Evolutionary conservation across 1,140 invertebrate genomes (phyloP), one percentile per base, ranked within the genome.

Genomic region (Panagrolaimus sp.): DNA sequence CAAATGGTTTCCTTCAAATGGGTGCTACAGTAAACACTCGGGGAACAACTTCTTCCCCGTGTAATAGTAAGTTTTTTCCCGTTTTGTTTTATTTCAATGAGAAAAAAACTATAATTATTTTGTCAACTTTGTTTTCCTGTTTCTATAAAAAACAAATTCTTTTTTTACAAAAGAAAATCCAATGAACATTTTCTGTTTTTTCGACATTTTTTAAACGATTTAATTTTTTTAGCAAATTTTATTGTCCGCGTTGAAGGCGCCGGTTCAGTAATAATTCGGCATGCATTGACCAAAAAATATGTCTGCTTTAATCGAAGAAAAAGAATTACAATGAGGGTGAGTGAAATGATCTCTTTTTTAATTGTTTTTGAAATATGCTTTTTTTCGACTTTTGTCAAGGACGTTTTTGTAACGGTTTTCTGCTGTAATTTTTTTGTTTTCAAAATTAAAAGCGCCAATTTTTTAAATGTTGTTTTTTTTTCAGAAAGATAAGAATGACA

Each of bases 401-500:
- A 26, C 52, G 52, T 28, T 58, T 58, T 9, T 58, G 32, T 38
- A 38, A 38, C 32, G 52, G 52, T 28, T 58, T 58, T 28, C 17
- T 52, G 48, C n/a, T 24, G 17, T 52, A 52, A 52, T 21, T 52
- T 52, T 52, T 21, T 52, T 52, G 48, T 21, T 26, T 38, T 21
- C 17, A n/a, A 24, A 24, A 58, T 58, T 21, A n/a, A 28, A 58
- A 58, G 28, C 28, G 52, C 28, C 21, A 58, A 26, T 21, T 58
- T 21, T 21, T 58, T 38, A 26, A 58, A 21, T 38, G 7, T 38
- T 58, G 21, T 58, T 58, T 12, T 21, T 58, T 58, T 52, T 52
- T 52, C 47, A 58, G 52, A 28, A 26, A 4, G 52, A 58, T 17
- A 58, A 58, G 17, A 68, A 58, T 15, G 67, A 68, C 67, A 63